phyloP scores from a whole-genome alignment of 1,140 invertebrate genomes.

The Drosophila arawakana region DNA sequence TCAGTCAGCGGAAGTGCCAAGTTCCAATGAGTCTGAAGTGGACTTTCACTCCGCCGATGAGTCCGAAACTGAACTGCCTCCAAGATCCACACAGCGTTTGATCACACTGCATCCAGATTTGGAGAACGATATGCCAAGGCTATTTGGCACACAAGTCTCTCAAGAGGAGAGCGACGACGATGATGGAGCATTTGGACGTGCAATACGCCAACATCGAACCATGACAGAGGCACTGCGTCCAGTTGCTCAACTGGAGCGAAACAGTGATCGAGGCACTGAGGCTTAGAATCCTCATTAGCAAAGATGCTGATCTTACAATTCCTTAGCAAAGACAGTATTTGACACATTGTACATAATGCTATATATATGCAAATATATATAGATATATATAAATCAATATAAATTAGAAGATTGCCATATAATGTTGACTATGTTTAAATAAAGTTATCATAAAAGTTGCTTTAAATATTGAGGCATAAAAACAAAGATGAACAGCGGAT shows the following conservation, averaged over 20 bases:
- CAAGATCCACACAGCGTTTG: constrained; percentile 53
- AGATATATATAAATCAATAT: constrained; percentile 37
- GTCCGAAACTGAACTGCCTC: constrained; percentile 7
- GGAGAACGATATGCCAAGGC: constrained; percentile 33
- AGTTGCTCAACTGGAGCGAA: constrained; percentile 17
- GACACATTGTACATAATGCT: constrained; percentile 54
- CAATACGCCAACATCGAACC: constrained; percentile 68
- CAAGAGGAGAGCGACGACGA: constrained; percentile 48
- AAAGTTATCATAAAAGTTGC: constrained; percentile 32
- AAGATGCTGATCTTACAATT: constrained; percentile 44
- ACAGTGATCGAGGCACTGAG: constrained; percentile 44
- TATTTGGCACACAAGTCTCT: constrained; percentile 65
- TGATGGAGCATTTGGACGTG: constrained; percentile 52
- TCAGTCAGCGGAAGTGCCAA: constrained; percentile 69
- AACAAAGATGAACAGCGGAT: no score
- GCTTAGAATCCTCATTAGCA: constrained; percentile 42
- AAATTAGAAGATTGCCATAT: constrained; percentile 62
- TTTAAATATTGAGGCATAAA: no score
- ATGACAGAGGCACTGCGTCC: constrained; percentile 66
- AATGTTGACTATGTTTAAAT: constrained; percentile 61
- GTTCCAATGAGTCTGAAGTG: constrained; percentile 63
- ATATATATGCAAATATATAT: constrained; percentile 17
- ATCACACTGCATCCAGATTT: constrained; percentile 21
- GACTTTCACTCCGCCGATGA: constrained; percentile 31
- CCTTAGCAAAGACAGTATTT: constrained; percentile 78